Evolutionary conservation across 64 coral and sea anemone genomes (phyloP).

Genomic region (Orbicella faveolata): DNA sequence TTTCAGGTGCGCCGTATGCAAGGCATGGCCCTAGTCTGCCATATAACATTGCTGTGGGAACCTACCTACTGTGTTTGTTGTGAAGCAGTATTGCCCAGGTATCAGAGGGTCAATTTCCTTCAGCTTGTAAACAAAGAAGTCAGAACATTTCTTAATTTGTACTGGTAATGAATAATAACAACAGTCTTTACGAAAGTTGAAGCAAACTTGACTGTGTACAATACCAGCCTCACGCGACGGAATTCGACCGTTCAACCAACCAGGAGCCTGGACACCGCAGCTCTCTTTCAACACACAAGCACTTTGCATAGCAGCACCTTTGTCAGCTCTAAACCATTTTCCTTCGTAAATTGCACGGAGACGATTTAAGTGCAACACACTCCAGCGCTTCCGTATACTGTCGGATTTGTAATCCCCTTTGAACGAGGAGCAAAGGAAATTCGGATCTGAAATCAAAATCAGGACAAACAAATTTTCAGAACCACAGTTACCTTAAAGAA

Average conservation of each 20-base stretch:
- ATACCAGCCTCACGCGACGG: neutral
- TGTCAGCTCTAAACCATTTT: neutral
- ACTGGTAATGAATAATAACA: slow-evolving; percentile 10
- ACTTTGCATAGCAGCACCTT: neutral
- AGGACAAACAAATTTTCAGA: neutral
- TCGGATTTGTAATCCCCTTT: neutral
- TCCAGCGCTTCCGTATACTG: neutral
- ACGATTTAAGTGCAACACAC: neutral
- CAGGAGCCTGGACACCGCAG: neutral
- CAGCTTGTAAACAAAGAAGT: slow-evolving; percentile 14
- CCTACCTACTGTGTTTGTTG: neutral
- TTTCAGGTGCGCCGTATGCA: too few species aligned
- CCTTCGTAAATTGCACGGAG: neutral
- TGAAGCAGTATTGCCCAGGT: neutral
- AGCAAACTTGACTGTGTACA: neutral
- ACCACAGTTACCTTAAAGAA: too few species aligned
- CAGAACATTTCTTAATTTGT: slow-evolving; percentile 5
- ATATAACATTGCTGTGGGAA: too few species aligned
- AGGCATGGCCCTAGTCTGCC: too few species aligned
- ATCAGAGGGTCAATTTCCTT: neutral
- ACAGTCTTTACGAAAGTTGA: neutral
- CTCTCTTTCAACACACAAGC: neutral
- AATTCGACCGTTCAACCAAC: neutral
- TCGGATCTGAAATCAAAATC: neutral
- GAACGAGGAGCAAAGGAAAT: neutral